These are phyloP conservation scores for Coregonus sp. DNA, from an alignment of 2,797 vertebrate genomes.

Conservation along the genomic window DNA sequence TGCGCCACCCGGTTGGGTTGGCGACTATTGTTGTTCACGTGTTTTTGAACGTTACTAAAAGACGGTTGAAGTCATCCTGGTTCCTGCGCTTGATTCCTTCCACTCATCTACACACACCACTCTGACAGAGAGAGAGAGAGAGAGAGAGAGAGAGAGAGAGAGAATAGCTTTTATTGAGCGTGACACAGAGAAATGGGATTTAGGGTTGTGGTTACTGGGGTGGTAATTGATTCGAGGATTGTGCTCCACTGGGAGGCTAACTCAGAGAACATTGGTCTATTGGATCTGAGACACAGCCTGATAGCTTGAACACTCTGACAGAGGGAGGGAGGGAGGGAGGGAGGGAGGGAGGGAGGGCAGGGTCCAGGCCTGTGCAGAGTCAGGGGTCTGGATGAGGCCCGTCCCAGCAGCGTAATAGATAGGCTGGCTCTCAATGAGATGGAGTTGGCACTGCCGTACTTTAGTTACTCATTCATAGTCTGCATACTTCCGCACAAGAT, in stretches of 20 bases:
- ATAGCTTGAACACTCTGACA: slow-evolving; percentile 52
- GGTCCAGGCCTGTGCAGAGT: slow-evolving; percentile 37
- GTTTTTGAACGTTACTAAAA: no score
- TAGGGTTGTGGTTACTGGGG: slow-evolving; percentile 60
- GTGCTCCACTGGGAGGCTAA: slow-evolving; percentile 46
- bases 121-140: slow-evolving; percentile 31
- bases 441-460: slow-evolving; percentile 43
- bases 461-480: slow-evolving; percentile 41
- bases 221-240: slow-evolving; percentile 74
- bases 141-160: slow-evolving; percentile 42
- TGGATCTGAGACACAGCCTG: slow-evolving; percentile 54
- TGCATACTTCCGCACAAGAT: slow-evolving; percentile 29
- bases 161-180: slow-evolving; percentile 72
- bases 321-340: slow-evolving; percentile 27
- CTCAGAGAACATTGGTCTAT: slow-evolving; percentile 48
- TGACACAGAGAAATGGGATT: slow-evolving; percentile 73
- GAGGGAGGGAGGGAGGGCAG: slow-evolving; percentile 26
- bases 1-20: no score
- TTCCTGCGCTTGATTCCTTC: no score
- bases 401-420: slow-evolving; percentile 38
- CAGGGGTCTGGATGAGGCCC: slow-evolving; percentile 31
- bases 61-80: no score
- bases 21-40: no score
- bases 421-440: slow-evolving; percentile 48
- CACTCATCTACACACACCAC: no score